Evolutionary conservation across 2,888 invertebrate species (phyloP).

Genomic region (Tipula confusa): DNA sequence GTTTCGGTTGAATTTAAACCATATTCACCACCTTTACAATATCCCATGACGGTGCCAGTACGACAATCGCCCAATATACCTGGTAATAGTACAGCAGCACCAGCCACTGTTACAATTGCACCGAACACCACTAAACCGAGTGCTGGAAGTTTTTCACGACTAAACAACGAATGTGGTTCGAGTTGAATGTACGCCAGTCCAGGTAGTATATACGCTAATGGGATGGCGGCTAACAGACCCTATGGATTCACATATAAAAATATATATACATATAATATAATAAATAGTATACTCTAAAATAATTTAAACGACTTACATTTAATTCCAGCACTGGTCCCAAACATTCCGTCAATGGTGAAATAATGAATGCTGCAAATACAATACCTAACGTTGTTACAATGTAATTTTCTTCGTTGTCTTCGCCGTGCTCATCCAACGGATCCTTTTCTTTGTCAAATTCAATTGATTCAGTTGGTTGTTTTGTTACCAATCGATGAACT

Average conservation of each 20-base stretch:
- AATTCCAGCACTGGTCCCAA: conserved; percentile 76
- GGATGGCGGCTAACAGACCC: conserved; percentile 76
- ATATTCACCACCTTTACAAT: conserved; percentile 41
- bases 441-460: conserved; percentile 49
- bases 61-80: conserved; percentile 48
- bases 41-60: conserved; percentile 48
- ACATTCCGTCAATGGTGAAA: conserved; percentile 79
- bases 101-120: conserved; percentile 47
- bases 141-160: conserved; percentile 65
- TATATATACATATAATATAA: too few species aligned
- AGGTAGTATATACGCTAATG: conserved; percentile 76
- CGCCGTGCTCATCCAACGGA: conserved; percentile 47
- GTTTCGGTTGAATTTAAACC: conserved; percentile 31
- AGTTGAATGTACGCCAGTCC: conserved; percentile 72
- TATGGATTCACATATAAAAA: too few species aligned
- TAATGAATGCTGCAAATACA: conserved; percentile 62
- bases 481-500: conserved; percentile 46
- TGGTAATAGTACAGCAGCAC: conserved; percentile 46
- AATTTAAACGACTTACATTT: conserved; percentile 67
- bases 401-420: conserved; percentile 46
- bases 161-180: conserved; percentile 64
- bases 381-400: conserved; percentile 55
- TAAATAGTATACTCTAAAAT: too few species aligned
- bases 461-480: conserved; percentile 43
- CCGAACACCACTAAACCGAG: conserved; percentile 67